phyloP scores from a whole-genome alignment of 2,888 invertebrate species.

The Sycophila texana region DNA sequence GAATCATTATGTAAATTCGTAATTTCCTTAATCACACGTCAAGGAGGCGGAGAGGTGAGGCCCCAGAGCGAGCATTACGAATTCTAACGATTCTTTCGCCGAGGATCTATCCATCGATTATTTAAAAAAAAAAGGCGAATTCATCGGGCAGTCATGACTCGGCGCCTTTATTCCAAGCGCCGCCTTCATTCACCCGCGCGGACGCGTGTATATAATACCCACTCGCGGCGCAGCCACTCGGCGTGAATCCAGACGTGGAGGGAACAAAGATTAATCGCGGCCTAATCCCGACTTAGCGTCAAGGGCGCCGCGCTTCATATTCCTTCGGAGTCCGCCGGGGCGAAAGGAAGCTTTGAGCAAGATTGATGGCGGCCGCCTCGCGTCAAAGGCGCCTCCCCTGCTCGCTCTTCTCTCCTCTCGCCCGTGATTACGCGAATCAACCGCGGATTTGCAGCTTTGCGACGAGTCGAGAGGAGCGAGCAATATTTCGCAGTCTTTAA shows the following conservation, averaged over 20 bases:
- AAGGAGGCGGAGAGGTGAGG: not conserved
- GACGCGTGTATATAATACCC: not conserved
- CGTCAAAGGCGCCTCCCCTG: conserved; percentile 6
- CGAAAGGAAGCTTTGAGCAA: conserved; percentile 38
- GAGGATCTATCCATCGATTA: conserved; percentile 39
- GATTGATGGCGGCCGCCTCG: conserved; percentile 52
- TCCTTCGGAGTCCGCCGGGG: conserved; percentile 32
- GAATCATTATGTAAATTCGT: conserved; percentile 54
- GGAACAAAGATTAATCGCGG: conserved; percentile 60
- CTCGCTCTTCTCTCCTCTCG: not conserved
- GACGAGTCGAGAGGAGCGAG: not conserved
- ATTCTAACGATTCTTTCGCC: conserved; percentile 50
- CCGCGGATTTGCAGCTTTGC: not conserved
- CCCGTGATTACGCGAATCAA: not conserved
- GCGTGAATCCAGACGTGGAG: conserved; percentile 17
- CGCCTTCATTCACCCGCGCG: not conserved
- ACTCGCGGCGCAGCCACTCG: not conserved
- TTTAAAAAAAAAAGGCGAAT: conserved; percentile 48
- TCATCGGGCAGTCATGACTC: conserved; percentile 58
- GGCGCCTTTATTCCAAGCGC: conserved; percentile 42
- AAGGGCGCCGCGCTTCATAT: conserved; percentile 55
- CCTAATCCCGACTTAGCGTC: conserved; percentile 56
- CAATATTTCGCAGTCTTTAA: conserved; percentile 11
- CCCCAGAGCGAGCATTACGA: not conserved
- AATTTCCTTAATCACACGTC: conserved; percentile 50